Base-by-base conservation (phyloP, 2,888 invertebrate species). In the Melanargia galathea region DNA sequence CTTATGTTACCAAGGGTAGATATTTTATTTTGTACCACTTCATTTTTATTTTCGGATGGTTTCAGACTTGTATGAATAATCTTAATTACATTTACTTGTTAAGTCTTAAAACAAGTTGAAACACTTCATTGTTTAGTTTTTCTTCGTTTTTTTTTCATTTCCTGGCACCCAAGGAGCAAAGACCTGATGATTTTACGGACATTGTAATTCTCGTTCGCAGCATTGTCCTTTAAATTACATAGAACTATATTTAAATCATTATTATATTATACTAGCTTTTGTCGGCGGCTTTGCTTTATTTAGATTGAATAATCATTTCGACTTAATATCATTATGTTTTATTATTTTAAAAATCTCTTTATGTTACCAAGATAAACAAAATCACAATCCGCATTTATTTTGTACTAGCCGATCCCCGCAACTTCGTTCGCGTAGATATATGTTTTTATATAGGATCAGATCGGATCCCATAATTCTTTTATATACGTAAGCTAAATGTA, bases 151-250 rank as follows among this genome's bases (percentile, higher is more conserved):
- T 45, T 57, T 57, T 30, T 16, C 45, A 56, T 62, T 64, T 60
- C 62, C 66, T 60, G 59, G 22, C 49, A 61, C 43, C 40, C 18
- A 45, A 58, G 51, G 62, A 45, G 56, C 66, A 66, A 66, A 64
- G 59, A 66, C 62, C 64, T 64, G 33, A 59, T 46, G 54, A 62
- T 56, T 64, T 55, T 56, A 52, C 46, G 46, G 59, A 43, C 64
- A 66, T 60, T 63, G 62, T 48, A n/a, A 30, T 18, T 38, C 40
- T 55, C 40, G 38, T 54, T 43, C 40, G 18, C 49, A 48, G 22
- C 60, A 56, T 60, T 60, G 55, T 64, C 63, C 63, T 55, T 49
- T 38, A 16, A 35, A 54, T 35, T 46, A 38, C 33, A 20, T 26
- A 2, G 20, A 20, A 3, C 6, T 40, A 20, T 11, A 45, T 4